These are phyloP conservation scores for Lycocerus yunnanus DNA, from an alignment of 2,888 invertebrate species.

Conservation along the genomic window DNA sequence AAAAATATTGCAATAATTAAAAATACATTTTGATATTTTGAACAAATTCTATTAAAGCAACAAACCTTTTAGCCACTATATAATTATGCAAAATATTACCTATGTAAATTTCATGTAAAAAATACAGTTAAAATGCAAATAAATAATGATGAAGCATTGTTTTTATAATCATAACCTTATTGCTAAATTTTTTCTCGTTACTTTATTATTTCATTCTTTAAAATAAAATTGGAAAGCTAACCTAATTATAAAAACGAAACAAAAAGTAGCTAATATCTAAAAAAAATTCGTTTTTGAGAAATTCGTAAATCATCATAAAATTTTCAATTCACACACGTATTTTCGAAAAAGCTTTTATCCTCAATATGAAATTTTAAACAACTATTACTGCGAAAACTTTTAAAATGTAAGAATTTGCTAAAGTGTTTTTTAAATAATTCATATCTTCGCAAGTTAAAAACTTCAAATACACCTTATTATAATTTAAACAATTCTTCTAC, in stretches of 20 bases:
- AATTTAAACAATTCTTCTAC: not conserved
- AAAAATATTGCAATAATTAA: not conserved
- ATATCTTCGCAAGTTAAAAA: not conserved
- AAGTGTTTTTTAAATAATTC: not conserved
- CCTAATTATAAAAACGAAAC: not conserved
- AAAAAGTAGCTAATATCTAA: not conserved
- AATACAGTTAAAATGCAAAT: not conserved
- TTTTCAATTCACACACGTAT: not conserved
- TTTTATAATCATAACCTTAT: not conserved
- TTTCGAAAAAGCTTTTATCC: not conserved
- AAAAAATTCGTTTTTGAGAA: not conserved
- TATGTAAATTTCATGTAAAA: not conserved
- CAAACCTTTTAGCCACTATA: not conserved
- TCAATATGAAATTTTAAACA: not conserved
- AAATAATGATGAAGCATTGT: not conserved
- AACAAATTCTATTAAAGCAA: not conserved
- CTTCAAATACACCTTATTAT: not conserved
- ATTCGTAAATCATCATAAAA: not conserved
- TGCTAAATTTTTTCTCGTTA: not conserved
- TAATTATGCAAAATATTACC: not conserved
- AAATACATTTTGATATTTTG: not conserved
- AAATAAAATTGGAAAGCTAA: not conserved
- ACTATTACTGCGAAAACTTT: not conserved
- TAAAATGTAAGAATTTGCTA: not conserved
- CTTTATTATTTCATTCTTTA: not conserved